These are phyloP conservation scores for Lampris megalopsis DNA, from an alignment of 2,113 vertebrate species.

Conservation along the genomic window DNA sequence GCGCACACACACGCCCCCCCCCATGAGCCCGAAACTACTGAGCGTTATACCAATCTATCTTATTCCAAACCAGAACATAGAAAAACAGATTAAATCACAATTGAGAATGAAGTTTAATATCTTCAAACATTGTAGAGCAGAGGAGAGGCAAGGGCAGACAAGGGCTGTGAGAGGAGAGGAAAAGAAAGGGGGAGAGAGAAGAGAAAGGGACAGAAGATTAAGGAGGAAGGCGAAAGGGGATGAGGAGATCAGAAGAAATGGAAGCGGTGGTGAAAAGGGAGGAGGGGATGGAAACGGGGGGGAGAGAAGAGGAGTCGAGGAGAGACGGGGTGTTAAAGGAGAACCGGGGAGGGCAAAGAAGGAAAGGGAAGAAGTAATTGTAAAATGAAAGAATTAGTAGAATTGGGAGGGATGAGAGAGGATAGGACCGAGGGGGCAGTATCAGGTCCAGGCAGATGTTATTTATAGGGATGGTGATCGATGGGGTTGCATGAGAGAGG, in stretches of 20 bases:
- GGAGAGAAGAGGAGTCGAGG: too few relatives aligned
- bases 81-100: background rate
- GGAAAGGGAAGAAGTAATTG: background rate
- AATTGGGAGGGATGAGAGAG: too few relatives aligned
- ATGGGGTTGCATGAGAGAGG: background rate
- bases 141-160: background rate
- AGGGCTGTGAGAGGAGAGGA: background rate
- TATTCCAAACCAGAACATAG: conserved; percentile 1
- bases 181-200: background rate
- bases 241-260: background rate
- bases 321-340: background rate
- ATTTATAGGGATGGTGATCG: conserved; percentile 32
- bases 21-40: background rate
- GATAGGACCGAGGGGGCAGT: background rate
- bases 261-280: background rate
- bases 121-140: background rate
- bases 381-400: too few relatives aligned
- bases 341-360: background rate
- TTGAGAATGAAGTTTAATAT: background rate
- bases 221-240: background rate
- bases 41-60: conserved; percentile 12
- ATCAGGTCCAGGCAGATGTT: conserved; percentile 14
- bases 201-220: background rate
- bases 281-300: background rate
- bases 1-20: too few relatives aligned